Evolutionary conservation across 2,888 invertebrate species (phyloP), one percentile per base, ranked within the genome.

Genomic region (Adelphocoris suturalis): DNA sequence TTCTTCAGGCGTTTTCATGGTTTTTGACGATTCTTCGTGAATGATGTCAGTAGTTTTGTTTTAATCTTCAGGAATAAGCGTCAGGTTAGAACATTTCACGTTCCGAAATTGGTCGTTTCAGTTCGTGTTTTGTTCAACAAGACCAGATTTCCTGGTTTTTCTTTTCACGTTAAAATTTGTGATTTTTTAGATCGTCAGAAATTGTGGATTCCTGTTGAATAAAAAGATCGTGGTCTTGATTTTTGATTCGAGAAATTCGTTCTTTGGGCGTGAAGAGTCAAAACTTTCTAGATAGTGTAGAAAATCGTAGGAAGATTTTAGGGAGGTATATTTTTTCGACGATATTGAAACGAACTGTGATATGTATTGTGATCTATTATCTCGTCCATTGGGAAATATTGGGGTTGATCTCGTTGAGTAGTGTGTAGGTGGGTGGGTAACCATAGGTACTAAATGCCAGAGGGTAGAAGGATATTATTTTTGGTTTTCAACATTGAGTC

Each of bases 61-160:
- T 78, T 16, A 19, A 28, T 16, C 1, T 28, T 28, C 37, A 46
- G 46, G 28, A 46, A 46, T 46, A 46, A 16, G 37, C 19, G 78
- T 37, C 28, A 11, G 19, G 85, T 85, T n/a, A 9, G 85, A 85
- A 85, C 5, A 61, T 57, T 57, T 85, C 85, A 85, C 55, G 27
- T 14, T 61, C 37, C 13, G 68, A 85, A 85, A 85, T 85, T 85
- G 85, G 85, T 85, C 85, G 57, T 85, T 85, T 85, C 85, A 16
- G 27, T 57, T 61, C 23, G 57, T 85, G 85, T 85, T 61, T 4
- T 61, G 28, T 23, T 61, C 46, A 46, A 52, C 19, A 11, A 46
- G 80, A 11, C 46, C 48, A 46, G 4, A 28, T 80, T 80, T 14
- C 52, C 28, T 3, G 16, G 16, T 78, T 16, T n/a, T 46, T 46